A percentile compares a stretch with the other conserved stretches of the same genome.
Conservation (phyloP, 2,113 vertebrate species). For the Protomyctophum bolini region DNA sequence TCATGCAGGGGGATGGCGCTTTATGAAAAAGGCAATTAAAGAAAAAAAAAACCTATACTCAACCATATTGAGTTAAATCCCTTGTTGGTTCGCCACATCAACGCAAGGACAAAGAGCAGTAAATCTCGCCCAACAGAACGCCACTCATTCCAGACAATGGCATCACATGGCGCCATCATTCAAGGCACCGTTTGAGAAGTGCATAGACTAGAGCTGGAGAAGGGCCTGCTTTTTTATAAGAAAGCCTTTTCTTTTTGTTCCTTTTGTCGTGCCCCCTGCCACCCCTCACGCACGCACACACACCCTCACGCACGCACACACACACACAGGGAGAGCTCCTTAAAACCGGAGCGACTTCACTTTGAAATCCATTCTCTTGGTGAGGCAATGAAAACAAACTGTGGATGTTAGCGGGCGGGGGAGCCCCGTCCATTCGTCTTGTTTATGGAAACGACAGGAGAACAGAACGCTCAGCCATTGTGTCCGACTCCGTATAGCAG, state of each 20-base stretch:
- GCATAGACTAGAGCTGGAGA: too few species aligned
- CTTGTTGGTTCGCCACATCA: constrained; percentile 47
- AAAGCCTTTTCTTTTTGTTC: too few species aligned
- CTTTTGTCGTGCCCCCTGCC: too few species aligned
- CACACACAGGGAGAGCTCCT: too few species aligned
- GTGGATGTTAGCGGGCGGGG: constrained; percentile 64
- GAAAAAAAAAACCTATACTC: constrained; percentile 9
- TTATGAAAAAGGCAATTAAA: neutral
- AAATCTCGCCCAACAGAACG: constrained; percentile 39
- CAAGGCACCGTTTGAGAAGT: too few species aligned
- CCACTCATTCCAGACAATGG: constrained; percentile 62
- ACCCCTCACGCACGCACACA: too few species aligned
- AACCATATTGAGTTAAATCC: constrained; percentile 56
- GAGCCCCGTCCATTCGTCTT: constrained; percentile 67
- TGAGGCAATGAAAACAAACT: constrained; percentile 66
- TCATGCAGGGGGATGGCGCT: constrained; percentile 40
- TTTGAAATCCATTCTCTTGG: constrained; percentile 60
- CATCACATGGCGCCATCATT: constrained; percentile 48
- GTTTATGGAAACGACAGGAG: constrained; percentile 71
- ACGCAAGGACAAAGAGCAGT: constrained; percentile 27
- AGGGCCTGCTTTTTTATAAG: too few species aligned
- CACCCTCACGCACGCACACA: too few species aligned
- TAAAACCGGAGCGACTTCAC: constrained; percentile 49
- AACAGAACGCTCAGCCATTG: constrained; percentile 64
- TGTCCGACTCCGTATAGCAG: constrained; percentile 59